Evolutionary conservation across 2,888 invertebrate species (phyloP), one percentile per base, ranked within the genome.

Genomic region (Tetranychus piercei): DNA sequence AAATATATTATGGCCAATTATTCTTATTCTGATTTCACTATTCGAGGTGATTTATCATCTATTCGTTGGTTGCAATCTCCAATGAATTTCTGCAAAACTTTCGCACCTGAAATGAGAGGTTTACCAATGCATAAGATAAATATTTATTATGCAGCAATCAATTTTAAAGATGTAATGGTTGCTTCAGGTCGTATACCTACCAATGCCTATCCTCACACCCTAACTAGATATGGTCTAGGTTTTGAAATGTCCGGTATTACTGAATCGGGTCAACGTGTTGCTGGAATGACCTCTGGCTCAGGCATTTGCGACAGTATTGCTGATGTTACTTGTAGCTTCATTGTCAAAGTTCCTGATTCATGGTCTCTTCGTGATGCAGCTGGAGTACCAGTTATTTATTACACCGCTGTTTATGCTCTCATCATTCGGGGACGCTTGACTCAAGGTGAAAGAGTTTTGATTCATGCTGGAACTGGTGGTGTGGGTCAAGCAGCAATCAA

Each of bases 311-410:
- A 85, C 6, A 80, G 81, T 34, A 83, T 85, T 81, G 71, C 73
- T 20, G 94, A 72, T 88, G 81, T 82, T 77, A 81, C n/a, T 71
- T n/a, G 34, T n/a, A 8, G 1, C 34, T n/a, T 80, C 4, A 81
- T 82, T 8, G 81, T 82, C 76, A 81, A 80, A 5, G 79, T 84
- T 8, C 83, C 83, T 8, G 80, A 80, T 4, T 71, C 76, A 6
- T 83, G 83, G 83, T 79, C 80, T 34, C 78, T 95, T 81, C 91
- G 92, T 83, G 87, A 94, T 82, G 94, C 94, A 20, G 88, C 94
- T n/a, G 92, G 94, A 0, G 88, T 95, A 78, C 95, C 95, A 5
- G 92, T 94, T 70, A 93, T 91, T 72, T 95, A 94, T 82, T 87
- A 92, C 71, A 95, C 94, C 18, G 86, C 84, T 4, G 86, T 86